Evolutionary conservation across 1,140 invertebrate species (phyloP).

Genomic region (Zophobas atratus): DNA sequence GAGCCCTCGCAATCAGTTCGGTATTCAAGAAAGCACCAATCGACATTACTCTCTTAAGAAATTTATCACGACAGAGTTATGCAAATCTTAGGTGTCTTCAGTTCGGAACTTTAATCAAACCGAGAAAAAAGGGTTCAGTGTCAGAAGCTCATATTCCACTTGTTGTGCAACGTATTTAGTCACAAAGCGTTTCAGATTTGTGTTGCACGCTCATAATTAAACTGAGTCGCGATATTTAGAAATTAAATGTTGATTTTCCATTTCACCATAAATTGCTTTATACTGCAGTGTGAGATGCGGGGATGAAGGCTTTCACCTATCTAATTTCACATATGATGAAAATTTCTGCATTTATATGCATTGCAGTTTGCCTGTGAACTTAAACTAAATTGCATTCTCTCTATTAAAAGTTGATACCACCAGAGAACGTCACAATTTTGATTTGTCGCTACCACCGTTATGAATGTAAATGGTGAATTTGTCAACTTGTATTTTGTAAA

Average conservation of each 20-base stretch:
- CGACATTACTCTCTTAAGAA: conserved; percentile 31
- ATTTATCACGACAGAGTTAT: conserved; percentile 34
- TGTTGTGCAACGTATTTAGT: too few relatives aligned
- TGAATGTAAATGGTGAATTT: conserved; percentile 5
- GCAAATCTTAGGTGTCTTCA: conserved; percentile 39
- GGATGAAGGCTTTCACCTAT: neutral
- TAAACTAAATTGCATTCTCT: conserved; percentile 23
- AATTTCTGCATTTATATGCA: conserved; percentile 25
- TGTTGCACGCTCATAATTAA: too few relatives aligned
- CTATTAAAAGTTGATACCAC: conserved; percentile 29
- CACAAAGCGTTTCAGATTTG: too few relatives aligned
- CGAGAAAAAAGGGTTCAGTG: neutral
- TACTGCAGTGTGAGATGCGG: too few relatives aligned
- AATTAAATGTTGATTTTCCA: too few relatives aligned
- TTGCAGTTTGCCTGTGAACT: conserved; percentile 8
- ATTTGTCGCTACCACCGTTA: conserved; percentile 11
- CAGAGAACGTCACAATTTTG: conserved; percentile 7
- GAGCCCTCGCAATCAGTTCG: conserved; percentile 50
- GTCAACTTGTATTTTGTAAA: too few relatives aligned
- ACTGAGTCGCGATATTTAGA: too few relatives aligned
- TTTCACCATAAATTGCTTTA: too few relatives aligned
- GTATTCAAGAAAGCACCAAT: conserved; percentile 50
- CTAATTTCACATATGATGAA: conserved; percentile 3
- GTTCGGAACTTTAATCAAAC: conserved; percentile 39
- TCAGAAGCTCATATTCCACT: neutral